Evolutionary conservation across 1,140 invertebrate genomes (phyloP).

Genomic region (Bombus superbus): DNA sequence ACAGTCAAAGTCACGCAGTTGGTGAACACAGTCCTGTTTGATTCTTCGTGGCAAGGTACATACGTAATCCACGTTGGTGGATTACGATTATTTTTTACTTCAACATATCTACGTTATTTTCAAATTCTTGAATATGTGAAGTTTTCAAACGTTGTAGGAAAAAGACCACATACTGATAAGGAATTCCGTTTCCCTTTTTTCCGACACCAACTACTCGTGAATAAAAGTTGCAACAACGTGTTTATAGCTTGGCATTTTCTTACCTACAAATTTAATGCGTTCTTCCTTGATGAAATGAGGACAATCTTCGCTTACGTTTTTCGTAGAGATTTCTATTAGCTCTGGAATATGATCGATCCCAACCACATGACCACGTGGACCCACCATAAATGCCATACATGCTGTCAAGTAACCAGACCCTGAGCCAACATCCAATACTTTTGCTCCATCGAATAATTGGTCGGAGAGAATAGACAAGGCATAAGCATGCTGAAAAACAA

Average conservation of each 20-base stretch:
- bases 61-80: slow-evolving; percentile 65
- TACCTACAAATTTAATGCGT: slow-evolving; percentile 79
- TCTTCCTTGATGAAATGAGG: slow-evolving; percentile 76
- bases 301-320: slow-evolving; percentile 76
- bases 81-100: slow-evolving; percentile 58
- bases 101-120: slow-evolving; percentile 23
- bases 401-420: slow-evolving; percentile 89
- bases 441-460: slow-evolving; percentile 76
- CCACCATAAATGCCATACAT: slow-evolving; percentile 89
- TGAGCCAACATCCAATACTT: slow-evolving; percentile 89
- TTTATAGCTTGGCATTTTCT: slow-evolving; percentile 15
- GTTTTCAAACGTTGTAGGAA: not conserved
- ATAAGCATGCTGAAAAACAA: slow-evolving; percentile 80
- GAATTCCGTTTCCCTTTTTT: slow-evolving; percentile 2
- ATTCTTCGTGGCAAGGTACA: slow-evolving; percentile 58
- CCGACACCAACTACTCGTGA: slow-evolving; percentile 18
- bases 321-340: slow-evolving; percentile 81
- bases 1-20: slow-evolving; percentile 61
- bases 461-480: slow-evolving; percentile 77
- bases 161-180: not conserved
- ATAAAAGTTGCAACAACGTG: not conserved
- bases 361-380: slow-evolving; percentile 84
- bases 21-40: slow-evolving; percentile 48
- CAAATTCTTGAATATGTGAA: slow-evolving; percentile 13
- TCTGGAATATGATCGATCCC: slow-evolving; percentile 89